Conservation (phyloP, 2,113 vertebrate species). For the Triplophysa tibetana region DNA sequence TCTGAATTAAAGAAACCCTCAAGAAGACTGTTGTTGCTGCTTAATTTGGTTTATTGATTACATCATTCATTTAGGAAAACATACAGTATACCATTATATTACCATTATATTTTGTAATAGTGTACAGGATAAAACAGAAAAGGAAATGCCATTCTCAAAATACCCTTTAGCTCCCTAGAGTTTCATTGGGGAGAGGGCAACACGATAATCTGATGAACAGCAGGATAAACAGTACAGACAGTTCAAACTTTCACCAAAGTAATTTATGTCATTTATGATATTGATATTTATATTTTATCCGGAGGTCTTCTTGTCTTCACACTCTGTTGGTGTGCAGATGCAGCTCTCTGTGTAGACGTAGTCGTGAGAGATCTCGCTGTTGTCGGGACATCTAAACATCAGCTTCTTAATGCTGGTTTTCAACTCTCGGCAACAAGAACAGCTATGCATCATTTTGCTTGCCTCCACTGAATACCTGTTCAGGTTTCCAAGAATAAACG, state of each 20-base stretch:
- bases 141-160: not conserved
- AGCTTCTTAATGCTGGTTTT: constrained; percentile 64
- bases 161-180: not conserved
- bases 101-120: not conserved
- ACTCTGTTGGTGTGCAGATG: constrained; percentile 64
- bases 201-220: not conserved
- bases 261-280: not conserved
- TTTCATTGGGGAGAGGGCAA: too few species aligned
- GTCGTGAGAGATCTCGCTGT: constrained; percentile 28
- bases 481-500: not conserved
- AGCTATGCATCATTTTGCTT: constrained; percentile 63
- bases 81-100: not conserved
- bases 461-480: constrained; percentile 68
- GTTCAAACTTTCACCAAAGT: not conserved
- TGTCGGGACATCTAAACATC: constrained; percentile 62
- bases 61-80: not conserved
- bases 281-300: not conserved
- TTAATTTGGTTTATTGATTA: constrained; percentile 26
- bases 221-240: not conserved
- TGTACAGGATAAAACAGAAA: not conserved
- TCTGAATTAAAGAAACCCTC: too few species aligned
- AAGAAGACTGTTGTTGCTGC: not conserved
- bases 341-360: constrained; percentile 72
- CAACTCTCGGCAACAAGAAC: constrained; percentile 73
- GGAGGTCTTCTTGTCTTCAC: constrained; percentile 33